Evolutionary conservation across 2,888 invertebrate genomes (phyloP), one percentile per base, ranked within the genome.

Genomic region (Plebejus argus): DNA sequence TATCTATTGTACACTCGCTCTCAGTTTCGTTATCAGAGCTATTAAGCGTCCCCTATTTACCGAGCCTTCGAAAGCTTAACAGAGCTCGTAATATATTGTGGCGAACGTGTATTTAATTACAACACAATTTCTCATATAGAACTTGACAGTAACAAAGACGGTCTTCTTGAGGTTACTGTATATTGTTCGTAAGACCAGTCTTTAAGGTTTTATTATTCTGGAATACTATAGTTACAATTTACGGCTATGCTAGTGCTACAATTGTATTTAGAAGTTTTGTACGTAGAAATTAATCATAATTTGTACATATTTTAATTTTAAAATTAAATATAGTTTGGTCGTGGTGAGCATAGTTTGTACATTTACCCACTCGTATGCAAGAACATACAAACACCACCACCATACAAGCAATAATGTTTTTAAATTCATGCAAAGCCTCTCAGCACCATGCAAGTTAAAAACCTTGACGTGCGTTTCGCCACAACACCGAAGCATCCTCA

Each of bases 11-110:
- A 66, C 66, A 66, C 66, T 66, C 66, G 66, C 66, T 66, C 66
- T 66, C 39, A 39, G 23, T 72, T 72, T 15, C 45, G 72, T 72
- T 72, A 72, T 72, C 72, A 20, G 45, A 23, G 72, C 72, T 72
- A 72, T 72, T 72, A 72, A 45, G 72, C 45, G 45, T 72, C 72
- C 72, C 72, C 45, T 72, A 72, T 72, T 72, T 72, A 45, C 72
- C 72, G 72, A 72, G 72, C 72, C 23, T 72, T 72, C 72, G 45
- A 45, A 45, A 45, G 72, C 72, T 72, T 39, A 72, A 72, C 72
- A 72, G 23, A 72, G 72, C 72, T 72, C 45, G 45, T 72, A 45
- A 72, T 39, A 20, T 72, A 72, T 72, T 45, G 72, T 45, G 20
- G 20, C 18, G 35, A 70, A 70, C 45, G 39, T 71, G 72, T 72